A percentile compares a stretch with the other conserved stretches of the same genome.
These are phyloP conservation scores for Noctua janthe DNA, from an alignment of 2,888 invertebrate genomes.

Conservation along the genomic window DNA sequence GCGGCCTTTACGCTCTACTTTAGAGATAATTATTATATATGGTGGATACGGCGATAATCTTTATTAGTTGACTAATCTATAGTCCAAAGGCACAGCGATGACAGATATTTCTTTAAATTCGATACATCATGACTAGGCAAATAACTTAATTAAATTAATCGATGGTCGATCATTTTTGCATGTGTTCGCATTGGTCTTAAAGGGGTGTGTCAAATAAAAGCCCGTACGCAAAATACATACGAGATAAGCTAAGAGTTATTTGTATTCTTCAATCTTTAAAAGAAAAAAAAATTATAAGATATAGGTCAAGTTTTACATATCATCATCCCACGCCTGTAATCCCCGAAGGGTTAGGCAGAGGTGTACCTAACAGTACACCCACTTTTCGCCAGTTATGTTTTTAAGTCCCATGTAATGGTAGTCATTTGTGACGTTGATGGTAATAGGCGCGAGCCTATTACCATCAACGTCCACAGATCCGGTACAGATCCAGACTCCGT, in stretches of 20 bases:
- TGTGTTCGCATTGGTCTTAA: background rate
- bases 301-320: background rate
- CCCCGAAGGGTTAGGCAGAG: too few species aligned
- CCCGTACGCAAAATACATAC: background rate
- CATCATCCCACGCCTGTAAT: background rate
- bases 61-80: conserved; percentile 45
- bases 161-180: background rate
- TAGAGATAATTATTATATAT: conserved; percentile 57
- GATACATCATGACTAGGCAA: conserved; percentile 32
- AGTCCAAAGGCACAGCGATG: conserved; percentile 1
- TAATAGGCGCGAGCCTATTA: too few species aligned
- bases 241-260: background rate
- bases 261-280: background rate
- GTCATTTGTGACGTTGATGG: too few species aligned
- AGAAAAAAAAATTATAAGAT: background rate
- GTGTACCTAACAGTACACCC: too few species aligned
- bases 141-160: background rate
- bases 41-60: conserved; percentile 47
- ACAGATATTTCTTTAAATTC: background rate
- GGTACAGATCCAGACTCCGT: too few species aligned
- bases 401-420: too few species aligned
- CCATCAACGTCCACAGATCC: too few species aligned
- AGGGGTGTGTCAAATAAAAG: background rate
- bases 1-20: conserved; percentile 55
- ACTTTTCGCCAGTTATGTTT: too few species aligned